Base-by-base conservation (phyloP, 2,888 invertebrate species). In the Andricus quercusramuli region DNA sequence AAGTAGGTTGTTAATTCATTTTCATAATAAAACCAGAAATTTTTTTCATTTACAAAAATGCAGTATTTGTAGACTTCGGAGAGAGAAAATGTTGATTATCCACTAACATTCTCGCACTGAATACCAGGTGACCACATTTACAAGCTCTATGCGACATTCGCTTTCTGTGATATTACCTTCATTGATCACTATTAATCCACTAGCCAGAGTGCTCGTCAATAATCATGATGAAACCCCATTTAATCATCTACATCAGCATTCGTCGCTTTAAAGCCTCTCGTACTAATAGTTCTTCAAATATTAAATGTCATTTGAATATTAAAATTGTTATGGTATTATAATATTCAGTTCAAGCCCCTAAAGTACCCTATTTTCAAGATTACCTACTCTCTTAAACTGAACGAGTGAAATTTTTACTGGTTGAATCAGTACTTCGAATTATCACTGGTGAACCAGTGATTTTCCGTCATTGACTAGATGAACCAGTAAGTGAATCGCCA, bases 81-180 rank as follows among this genome's bases (percentile, higher is more conserved):
- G 29, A 70, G 70, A 29, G 51, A 29, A 70, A 70, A 51, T 4
- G 17, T 70, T 47, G 68, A 68, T 25, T 68, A 41, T 68, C 25
- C 25, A 44, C 6, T 25, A 22, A 44, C 1, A 25, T 22, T 44
- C 70, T 70, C 47, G 44, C 25, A 6, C 17, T 47, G 47, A 70
- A 70, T 70, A 51, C 51, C 29, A 70, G 29, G 51, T 70, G 70
- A 70, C 70, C 51, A 70, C 70, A 29, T 70, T 70, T 51, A 17
- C 47, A 32, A 29, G 20, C 70, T 70, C 29, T 70, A 51, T 70
- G 47, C 25, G 51, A 68, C 68, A 68, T 47, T 44, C 25, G 25
- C 44, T 59, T 59, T 22, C 59, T 59, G 59, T n/a, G 59, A 59
- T 8, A 20, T 56, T 17, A 17, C 56, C n/a, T n/a, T 59, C 11